These are phyloP conservation scores for Porites lobata DNA, from an alignment of 92 coral and sea anemone genomes.

Conservation along the genomic window DNA sequence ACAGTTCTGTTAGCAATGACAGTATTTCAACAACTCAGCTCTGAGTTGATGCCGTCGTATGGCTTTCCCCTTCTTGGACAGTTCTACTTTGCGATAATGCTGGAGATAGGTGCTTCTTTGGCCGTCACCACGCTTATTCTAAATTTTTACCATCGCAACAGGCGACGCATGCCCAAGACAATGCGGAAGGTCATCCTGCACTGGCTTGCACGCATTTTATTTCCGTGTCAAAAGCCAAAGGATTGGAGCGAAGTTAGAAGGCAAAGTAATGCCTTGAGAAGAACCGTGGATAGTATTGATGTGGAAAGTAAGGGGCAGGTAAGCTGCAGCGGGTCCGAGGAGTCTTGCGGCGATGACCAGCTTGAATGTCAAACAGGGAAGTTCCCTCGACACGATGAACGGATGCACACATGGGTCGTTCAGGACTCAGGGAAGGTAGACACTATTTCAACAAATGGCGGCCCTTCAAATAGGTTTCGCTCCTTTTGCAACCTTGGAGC, in stretches of 20 bases:
- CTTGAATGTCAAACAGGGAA: neutral
- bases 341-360: constrained; percentile 5
- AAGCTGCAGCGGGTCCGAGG: constrained; percentile 8
- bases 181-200: constrained; percentile 60
- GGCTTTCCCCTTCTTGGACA: constrained; percentile 74
- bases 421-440: constrained; percentile 25
- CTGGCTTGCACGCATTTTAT: constrained; percentile 72
- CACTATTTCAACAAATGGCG: neutral
- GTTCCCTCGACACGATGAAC: neutral
- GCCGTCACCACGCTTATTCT: constrained; percentile 68
- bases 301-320: neutral
- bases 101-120: constrained; percentile 68
- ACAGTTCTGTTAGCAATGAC: constrained; percentile 77
- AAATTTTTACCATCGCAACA: constrained; percentile 72
- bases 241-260: constrained; percentile 20
- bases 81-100: constrained; percentile 72
- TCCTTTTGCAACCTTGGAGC: constrained; percentile 22
- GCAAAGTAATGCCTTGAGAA: neutral
- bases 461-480: neutral
- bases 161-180: constrained; percentile 70
- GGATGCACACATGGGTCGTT: constrained; percentile 19
- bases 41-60: constrained; percentile 72
- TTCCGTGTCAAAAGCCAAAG: constrained; percentile 74
- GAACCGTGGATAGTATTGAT: neutral
- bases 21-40: constrained; percentile 72